These are phyloP conservation scores for Calosoma granatense DNA, from an alignment of 1,140 invertebrate species.

Conservation along the genomic window DNA sequence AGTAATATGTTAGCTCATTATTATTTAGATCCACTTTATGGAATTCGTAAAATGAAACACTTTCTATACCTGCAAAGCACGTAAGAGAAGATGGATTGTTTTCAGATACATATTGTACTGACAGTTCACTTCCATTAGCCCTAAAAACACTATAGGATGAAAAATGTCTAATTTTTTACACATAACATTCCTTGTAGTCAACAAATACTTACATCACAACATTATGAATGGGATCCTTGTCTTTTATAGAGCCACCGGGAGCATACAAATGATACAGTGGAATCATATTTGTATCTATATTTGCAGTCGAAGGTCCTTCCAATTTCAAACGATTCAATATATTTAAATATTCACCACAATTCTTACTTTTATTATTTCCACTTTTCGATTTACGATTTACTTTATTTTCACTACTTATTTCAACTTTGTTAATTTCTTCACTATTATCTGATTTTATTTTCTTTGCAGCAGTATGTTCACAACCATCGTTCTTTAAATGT, in stretches of 20 bases:
- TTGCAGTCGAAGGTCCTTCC: neutral
- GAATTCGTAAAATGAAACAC: neutral
- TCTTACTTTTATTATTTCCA: no score
- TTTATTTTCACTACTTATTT: no score
- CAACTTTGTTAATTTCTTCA: no score
- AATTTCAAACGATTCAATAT: neutral
- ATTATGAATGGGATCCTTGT: neutral
- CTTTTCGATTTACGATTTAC: neutral
- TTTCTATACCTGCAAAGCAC: neutral
- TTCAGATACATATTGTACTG: neutral
- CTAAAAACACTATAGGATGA: neutral
- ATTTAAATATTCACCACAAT: neutral
- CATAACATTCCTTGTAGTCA: no score
- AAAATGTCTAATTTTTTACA: no score
- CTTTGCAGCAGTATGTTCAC: no score
- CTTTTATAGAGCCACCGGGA: neutral
- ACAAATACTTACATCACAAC: neutral
- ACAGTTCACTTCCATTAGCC: neutral
- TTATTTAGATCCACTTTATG: slow-evolving; percentile 2
- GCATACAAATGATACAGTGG: neutral
- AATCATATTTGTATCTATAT: neutral
- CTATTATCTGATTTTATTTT: no score
- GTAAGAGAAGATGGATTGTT: neutral
- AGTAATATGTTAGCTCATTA: neutral
- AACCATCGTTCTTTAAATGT: no score